These are phyloP conservation scores for Protonibea diacanthus DNA, from an alignment of 2,797 vertebrate genomes.

Conservation along the genomic window DNA sequence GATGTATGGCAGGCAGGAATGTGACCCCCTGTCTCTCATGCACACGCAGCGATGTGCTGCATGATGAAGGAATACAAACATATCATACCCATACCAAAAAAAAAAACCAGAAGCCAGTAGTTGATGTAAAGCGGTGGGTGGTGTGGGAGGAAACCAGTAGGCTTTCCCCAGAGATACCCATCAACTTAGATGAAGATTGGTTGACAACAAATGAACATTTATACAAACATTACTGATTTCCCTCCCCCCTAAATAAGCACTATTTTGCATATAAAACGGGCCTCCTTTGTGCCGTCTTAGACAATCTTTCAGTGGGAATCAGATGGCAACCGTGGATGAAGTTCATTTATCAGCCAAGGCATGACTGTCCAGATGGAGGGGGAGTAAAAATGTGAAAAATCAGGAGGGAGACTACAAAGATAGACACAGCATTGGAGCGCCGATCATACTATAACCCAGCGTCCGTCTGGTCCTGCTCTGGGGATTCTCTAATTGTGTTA, in stretches of 20 bases:
- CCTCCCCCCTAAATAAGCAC: slow-evolving; percentile 34
- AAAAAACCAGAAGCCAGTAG: slow-evolving; percentile 34
- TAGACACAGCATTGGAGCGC: slow-evolving; percentile 23
- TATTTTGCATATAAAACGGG: slow-evolving; percentile 54
- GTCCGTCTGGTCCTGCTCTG: slow-evolving; percentile 52
- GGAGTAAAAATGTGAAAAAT: slow-evolving; percentile 48
- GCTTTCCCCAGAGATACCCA: slow-evolving; percentile 35
- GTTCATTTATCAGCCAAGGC: slow-evolving; percentile 51
- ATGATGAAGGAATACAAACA: slow-evolving; percentile 67
- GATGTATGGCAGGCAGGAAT: slow-evolving; percentile 82
- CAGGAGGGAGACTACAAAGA: slow-evolving; percentile 33
- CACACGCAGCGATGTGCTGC: slow-evolving; percentile 43
- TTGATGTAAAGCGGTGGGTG: slow-evolving; percentile 50
- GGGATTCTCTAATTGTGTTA: slow-evolving; percentile 71
- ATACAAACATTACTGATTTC: slow-evolving; percentile 37
- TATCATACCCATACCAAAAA: slow-evolving; percentile 44
- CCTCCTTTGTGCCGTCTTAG: slow-evolving; percentile 23
- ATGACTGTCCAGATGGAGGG: slow-evolving; percentile 62
- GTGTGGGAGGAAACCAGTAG: slow-evolving; percentile 27
- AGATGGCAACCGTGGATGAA: slow-evolving; percentile 29
- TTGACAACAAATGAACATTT: slow-evolving; percentile 43
- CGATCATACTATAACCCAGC: slow-evolving; percentile 31
- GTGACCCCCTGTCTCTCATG: slow-evolving; percentile 78
- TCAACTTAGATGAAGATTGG: slow-evolving; percentile 39
- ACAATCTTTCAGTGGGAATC: slow-evolving; percentile 47